Evolutionary conservation across 2,113 vertebrate species (phyloP).

Genomic region (Neotragus pygmaeus): DNA sequence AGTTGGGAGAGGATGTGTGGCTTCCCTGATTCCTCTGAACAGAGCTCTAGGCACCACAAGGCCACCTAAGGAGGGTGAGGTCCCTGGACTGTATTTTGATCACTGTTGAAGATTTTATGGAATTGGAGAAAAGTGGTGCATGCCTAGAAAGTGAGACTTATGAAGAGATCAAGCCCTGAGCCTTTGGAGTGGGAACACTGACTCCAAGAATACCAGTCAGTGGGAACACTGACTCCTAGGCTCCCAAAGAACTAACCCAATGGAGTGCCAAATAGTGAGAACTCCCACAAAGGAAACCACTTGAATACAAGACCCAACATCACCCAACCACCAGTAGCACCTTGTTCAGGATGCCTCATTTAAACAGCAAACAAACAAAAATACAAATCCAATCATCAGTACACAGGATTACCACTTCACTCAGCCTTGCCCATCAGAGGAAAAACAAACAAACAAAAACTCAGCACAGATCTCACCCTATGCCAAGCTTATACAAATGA

Average conservation of each 20-base stretch:
- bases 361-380: neutral
- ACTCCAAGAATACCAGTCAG: neutral
- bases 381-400: neutral
- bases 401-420: neutral
- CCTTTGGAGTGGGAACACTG: neutral
- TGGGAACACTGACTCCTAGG: neutral
- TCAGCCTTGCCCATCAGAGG: neutral
- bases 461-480: neutral
- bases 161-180: neutral
- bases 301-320: neutral
- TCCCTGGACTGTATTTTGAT: neutral
- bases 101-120: neutral
- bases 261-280: neutral
- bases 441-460: neutral
- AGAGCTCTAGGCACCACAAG: slow-evolving; percentile 36
- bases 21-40: slow-evolving; percentile 21
- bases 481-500: neutral
- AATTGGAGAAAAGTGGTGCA: neutral
- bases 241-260: neutral
- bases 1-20: slow-evolving; percentile 76
- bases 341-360: rapidly evolving
- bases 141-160: neutral
- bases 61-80: neutral
- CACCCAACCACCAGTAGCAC: neutral
- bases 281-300: neutral